Evolutionary conservation across 2,797 vertebrate species (phyloP), one percentile per base, ranked within the genome.

Genomic region (Phrynocephalus vlangalii): DNA sequence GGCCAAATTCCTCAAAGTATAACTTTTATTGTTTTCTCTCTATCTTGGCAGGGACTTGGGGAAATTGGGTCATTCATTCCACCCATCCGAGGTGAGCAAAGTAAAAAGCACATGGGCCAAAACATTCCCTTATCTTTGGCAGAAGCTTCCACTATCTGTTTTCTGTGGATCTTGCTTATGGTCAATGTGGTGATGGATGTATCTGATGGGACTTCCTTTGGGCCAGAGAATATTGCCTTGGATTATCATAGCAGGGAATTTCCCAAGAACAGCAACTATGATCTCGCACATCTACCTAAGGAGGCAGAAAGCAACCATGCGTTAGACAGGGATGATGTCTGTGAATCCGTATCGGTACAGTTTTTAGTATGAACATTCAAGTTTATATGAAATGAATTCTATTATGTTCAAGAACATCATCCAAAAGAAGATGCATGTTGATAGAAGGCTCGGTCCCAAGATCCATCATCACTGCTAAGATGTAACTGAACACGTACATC

Each of bases 1-100:
- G 87, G 84, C 89, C 92, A 82, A 91, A 93, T 88, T 92, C 80
- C 88, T 90, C 88, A 79, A 90, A 90, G 87, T 87, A 93, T 52
- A 76, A 63, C 1, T 80, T 77, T 63, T 60, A 52, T 50, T 28
- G 76, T 52, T 48, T 79, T 28, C 82, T 79, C 86, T 93, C 88
- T 28, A 82, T 48, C 78, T 68, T 87, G 86, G 84, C 86, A 86
- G 82, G 38, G 91, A 78, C 82, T 87, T 81, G 85, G 56, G 76
- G 28, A 3, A 92, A 89, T 89, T n/a, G 88, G 78, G 60, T 88
- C 66, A 86, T 90, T 89, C 88, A 28, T 93, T 93, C 86, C 82
- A 94, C 72, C 84, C 73, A 82, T 86, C 33, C 82, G 79, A 88
- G 79, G 50, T 79, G 56, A 83, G 92, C 86, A 72, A 80, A 90